A percentile compares a stretch with the other conserved stretches of the same genome.
Conservation (phyloP, 2,888 invertebrate species). For the Netelia inedita region DNA sequence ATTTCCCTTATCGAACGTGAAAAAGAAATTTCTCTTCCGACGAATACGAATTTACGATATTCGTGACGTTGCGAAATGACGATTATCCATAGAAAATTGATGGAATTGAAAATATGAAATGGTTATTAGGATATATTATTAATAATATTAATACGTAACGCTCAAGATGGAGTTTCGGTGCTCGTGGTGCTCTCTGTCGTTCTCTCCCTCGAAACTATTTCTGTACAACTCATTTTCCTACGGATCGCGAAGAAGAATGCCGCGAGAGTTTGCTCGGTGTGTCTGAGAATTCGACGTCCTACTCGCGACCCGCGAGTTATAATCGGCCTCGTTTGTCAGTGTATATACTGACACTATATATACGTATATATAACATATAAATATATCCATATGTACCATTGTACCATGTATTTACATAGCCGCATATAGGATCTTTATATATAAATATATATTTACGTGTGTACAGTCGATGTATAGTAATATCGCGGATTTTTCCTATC, state of each 20-base stretch:
- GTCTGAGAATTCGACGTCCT: constrained; percentile 70
- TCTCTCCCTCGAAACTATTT: constrained; percentile 66
- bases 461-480: constrained; percentile 11
- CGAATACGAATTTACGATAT: not conserved
- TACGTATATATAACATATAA: constrained; percentile 45
- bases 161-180: constrained; percentile 39
- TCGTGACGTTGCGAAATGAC: not conserved
- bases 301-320: constrained; percentile 69
- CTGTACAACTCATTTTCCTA: constrained; percentile 71
- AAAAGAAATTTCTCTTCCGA: not conserved
- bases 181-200: constrained; percentile 42
- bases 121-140: not conserved
- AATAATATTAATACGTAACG: constrained; percentile 50
- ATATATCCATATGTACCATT: constrained; percentile 55
- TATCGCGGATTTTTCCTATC: constrained; percentile 35
- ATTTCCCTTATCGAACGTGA: not conserved
- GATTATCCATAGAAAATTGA: not conserved
- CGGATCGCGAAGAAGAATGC: constrained; percentile 70
- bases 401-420: constrained; percentile 43
- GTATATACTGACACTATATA: not conserved
- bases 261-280: constrained; percentile 65
- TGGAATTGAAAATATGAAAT: not conserved
- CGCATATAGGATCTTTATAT: constrained; percentile 22
- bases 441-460: constrained; percentile 12
- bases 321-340: constrained; percentile 67